Conservation (phyloP, 2,113 vertebrate genomes). For the Puntigrus tetrazona region DNA sequence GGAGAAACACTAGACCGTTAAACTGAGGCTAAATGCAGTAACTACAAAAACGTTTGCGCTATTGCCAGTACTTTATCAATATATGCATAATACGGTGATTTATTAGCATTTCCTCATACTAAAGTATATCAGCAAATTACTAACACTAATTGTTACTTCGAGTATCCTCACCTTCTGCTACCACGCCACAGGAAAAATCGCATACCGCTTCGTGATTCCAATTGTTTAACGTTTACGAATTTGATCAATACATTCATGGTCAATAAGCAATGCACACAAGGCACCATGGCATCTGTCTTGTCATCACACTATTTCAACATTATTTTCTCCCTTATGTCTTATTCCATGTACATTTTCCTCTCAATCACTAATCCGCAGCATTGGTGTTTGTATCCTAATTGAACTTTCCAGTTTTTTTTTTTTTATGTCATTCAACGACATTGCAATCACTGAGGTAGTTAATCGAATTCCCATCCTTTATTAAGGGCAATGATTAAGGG, state of each 20-base stretch:
- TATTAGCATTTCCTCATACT: not conserved
- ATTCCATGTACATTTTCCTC: not conserved
- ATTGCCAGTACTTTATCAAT: not conserved
- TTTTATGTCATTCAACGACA: constrained; percentile 2
- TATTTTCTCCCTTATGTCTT: not conserved
- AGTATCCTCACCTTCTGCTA: not conserved
- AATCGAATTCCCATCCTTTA: constrained; percentile 41
- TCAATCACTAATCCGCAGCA: not conserved
- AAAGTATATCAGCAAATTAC: not conserved
- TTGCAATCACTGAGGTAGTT: constrained; percentile 33
- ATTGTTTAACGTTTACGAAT: too few species aligned
- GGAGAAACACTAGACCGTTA: not conserved
- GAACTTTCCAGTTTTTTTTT: not conserved
- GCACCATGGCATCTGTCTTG: too few species aligned
- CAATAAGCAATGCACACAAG: too few species aligned
- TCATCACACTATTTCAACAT: too few species aligned
- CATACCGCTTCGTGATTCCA: not conserved
- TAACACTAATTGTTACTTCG: not conserved
- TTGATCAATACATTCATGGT: too few species aligned
- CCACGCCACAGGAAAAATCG: not conserved
- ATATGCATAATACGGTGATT: too few species aligned
- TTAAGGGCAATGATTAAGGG: constrained; percentile 48
- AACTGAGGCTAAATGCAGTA: not conserved
- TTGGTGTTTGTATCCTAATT: not conserved
- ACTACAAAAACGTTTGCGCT: not conserved